phyloP scores from a whole-genome alignment of 2,113 vertebrate species.

The Raphicerus campestris region DNA sequence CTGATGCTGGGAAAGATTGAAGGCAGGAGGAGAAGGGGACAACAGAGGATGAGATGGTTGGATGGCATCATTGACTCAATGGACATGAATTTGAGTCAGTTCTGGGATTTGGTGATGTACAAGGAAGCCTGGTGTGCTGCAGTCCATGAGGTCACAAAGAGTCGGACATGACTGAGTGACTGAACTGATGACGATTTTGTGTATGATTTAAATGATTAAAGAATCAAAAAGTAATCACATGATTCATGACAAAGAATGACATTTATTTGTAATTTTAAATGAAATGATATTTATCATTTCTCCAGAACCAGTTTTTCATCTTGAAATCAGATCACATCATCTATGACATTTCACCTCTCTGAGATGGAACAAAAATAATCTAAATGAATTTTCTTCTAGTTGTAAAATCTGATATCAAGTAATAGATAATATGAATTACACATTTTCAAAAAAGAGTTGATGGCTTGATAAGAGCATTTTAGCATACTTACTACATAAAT shows the following conservation, averaged over 20 bases:
- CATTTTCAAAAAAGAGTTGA: background rate
- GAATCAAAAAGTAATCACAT: background rate
- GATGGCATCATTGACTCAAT: background rate
- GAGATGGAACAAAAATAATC: conserved; percentile 1
- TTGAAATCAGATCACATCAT: conserved; percentile 43
- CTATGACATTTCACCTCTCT: background rate
- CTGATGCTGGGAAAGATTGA: background rate
- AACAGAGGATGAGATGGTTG: background rate
- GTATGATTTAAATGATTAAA: background rate
- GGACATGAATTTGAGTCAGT: background rate
- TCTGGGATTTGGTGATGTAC: background rate
- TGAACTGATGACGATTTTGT: background rate
- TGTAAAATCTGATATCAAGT: background rate
- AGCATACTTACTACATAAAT: conserved; percentile 3
- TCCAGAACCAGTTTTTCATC: background rate
- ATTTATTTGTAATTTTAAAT: conserved; percentile 58
- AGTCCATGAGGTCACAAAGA: background rate
- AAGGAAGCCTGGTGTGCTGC: background rate
- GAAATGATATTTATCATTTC: background rate
- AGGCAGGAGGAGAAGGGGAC: background rate
- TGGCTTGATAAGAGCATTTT: conserved; percentile 17
- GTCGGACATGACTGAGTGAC: accelerated
- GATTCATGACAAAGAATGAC: background rate
- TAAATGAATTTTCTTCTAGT: background rate
- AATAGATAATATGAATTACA: background rate